Base-by-base conservation (phyloP, 2,888 invertebrate genomes). In the Mesopsocus fuscifrons region DNA sequence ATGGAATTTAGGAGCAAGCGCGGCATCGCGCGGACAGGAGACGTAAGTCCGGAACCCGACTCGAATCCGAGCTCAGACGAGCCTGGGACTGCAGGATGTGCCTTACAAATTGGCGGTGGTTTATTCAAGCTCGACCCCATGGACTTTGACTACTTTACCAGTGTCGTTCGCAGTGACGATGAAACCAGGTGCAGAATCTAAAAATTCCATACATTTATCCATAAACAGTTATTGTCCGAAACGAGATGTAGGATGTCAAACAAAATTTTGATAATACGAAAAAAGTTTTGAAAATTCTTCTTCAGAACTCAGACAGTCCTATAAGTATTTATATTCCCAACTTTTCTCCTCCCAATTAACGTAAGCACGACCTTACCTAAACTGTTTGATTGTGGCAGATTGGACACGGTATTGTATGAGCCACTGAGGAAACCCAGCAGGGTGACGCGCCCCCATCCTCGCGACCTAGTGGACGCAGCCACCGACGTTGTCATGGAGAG, bases 71-170 rank as follows among this genome's bases (percentile, higher is more conserved):
- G 26, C 11, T 26, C 26, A 9, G 26, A 26, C 6, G 26, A 26
- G 11, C 8, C 11, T 6, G 26, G 6, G 26, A 26, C 26, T 11
- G 8, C 26, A 6, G 68, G 71, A 1, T 59, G 69, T 44, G 62
- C 67, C 4, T 57, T 72, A 40, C 70, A 69, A 53, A 66, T 71
- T 44, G 26, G 26, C 6, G 26, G 26, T 9, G 26, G 26, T 26
- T 11, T 26, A 6, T 26, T 26, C 26, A 61, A 65, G 46, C 51
- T 69, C n/a, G 68, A 70, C 23, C 64, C 64, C 40, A 72, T 72
- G 58, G 70, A 72, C 53, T 72, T 74, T 53, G 68, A 70, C 45
- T 73, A 73, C 53, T 73, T 72, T 54, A 68, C 70, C 41, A 66
- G 67, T 0, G 62, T 62, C 1, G 58, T 65, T 0, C 50, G 63